Conservation (phyloP, 2,113 vertebrate species). For the Micromys minutus region DNA sequence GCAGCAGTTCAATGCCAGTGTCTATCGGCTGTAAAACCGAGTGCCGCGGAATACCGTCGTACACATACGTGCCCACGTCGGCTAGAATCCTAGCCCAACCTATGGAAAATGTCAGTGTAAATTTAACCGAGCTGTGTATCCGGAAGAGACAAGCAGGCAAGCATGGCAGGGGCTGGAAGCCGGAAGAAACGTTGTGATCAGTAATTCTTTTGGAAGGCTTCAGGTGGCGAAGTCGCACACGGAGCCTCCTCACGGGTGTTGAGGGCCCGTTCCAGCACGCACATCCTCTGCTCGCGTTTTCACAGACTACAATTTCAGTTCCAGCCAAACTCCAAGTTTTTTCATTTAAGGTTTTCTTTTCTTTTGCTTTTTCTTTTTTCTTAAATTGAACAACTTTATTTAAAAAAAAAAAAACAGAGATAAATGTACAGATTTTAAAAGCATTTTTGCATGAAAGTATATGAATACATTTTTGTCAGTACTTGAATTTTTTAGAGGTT, state of each 20-base stretch:
- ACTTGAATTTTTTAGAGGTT: no score
- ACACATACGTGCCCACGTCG: slow-evolving; percentile 70
- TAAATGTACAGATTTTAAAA: no score
- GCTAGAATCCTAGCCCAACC: slow-evolving; percentile 76
- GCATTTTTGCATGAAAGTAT: no score
- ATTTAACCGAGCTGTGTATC: slow-evolving; percentile 71
- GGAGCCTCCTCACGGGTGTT: slow-evolving; percentile 54
- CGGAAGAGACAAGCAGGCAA: background rate
- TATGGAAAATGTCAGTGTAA: slow-evolving; percentile 73
- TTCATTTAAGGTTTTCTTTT: slow-evolving; percentile 36
- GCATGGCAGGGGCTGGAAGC: slow-evolving; percentile 67
- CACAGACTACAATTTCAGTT: slow-evolving; percentile 50
- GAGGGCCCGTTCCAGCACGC: slow-evolving; percentile 25
- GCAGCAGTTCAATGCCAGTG: slow-evolving; percentile 72
- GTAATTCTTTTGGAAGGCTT: slow-evolving; percentile 53
- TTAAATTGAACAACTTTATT: no score
- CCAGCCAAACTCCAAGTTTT: slow-evolving; percentile 55
- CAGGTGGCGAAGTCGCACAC: slow-evolving; percentile 59
- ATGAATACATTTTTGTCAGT: no score
- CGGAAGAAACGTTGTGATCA: slow-evolving; percentile 62
- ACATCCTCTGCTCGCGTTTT: slow-evolving; percentile 57
- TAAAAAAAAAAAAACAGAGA: no score
- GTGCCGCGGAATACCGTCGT: slow-evolving; percentile 72
- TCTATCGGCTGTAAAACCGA: slow-evolving; percentile 64
- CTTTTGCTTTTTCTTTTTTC: background rate